Evolutionary conservation across 2,797 vertebrate species (phyloP).

Genomic region (Choloepus didactylus): DNA sequence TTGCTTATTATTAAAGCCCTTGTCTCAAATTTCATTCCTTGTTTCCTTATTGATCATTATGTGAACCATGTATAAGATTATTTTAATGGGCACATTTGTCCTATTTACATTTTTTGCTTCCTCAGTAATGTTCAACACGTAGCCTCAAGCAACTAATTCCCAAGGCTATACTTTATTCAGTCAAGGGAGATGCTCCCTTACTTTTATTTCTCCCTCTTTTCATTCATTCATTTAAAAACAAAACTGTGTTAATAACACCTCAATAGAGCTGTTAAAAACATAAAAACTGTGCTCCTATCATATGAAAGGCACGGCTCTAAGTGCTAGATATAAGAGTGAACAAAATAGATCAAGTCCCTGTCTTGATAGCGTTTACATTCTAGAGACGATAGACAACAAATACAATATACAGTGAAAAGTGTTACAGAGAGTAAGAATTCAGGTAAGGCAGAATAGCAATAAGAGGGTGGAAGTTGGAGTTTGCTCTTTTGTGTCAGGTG

Average conservation of each 20-base stretch:
- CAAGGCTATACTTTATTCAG: neutral
- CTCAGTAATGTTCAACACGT: neutral
- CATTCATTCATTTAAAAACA: constrained; percentile 28
- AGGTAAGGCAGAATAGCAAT: neutral
- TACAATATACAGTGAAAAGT: neutral
- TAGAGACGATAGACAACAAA: neutral
- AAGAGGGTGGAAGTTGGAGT: neutral
- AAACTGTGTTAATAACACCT: neutral
- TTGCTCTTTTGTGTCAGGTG: neutral
- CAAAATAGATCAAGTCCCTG: neutral
- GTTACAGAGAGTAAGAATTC: neutral
- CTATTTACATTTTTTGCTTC: neutral
- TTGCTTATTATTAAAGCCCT: neutral
- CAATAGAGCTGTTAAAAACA: neutral
- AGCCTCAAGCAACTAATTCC: neutral
- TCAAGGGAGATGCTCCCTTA: neutral
- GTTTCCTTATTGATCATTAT: neutral
- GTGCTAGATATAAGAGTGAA: neutral
- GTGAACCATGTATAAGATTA: neutral
- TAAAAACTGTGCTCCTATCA: neutral
- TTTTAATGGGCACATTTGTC: neutral
- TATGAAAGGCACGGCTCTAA: neutral
- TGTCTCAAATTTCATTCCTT: constrained; percentile 4
- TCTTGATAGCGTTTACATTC: neutral
- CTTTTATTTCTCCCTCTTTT: neutral